phyloP scores from a whole-genome alignment of 2,113 vertebrate species.

The Mesembrinibis cayennensis region DNA sequence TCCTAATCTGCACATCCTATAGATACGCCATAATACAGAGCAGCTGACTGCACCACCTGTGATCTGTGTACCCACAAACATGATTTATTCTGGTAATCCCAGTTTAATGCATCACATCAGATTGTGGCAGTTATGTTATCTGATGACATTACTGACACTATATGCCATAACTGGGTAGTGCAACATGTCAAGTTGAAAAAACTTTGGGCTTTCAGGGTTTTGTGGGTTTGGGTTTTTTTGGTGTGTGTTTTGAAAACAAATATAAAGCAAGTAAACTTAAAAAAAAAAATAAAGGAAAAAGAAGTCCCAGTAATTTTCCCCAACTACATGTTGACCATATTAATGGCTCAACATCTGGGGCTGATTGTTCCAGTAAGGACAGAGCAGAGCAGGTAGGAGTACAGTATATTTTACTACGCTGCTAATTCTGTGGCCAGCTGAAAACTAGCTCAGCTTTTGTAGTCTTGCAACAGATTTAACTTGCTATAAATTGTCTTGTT shows the following conservation, averaged over 20 bases:
- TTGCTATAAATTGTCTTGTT: constrained; percentile 39
- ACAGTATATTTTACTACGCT: neutral
- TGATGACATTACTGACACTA: constrained; percentile 41
- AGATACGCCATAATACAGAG: constrained; percentile 5
- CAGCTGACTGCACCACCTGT: constrained; percentile 36
- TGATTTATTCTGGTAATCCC: constrained; percentile 63
- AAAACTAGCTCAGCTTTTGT: constrained; percentile 13
- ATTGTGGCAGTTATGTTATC: constrained; percentile 37
- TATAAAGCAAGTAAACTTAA: neutral
- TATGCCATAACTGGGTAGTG: constrained; percentile 21
- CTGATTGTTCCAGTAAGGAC: neutral
- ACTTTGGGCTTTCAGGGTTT: neutral
- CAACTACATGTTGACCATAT: neutral
- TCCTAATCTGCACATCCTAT: constrained; percentile 51
- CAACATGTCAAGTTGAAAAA: neutral
- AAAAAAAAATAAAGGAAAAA: neutral
- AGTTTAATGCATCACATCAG: constrained; percentile 49
- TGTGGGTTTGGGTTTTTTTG: neutral
- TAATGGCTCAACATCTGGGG: neutral
- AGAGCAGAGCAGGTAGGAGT: neutral
- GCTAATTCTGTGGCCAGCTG: neutral
- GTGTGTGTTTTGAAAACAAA: neutral
- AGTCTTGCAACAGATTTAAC: constrained; percentile 10
- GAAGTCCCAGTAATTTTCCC: neutral
- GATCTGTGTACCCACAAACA: constrained; percentile 32